A percentile compares a stretch with the other conserved stretches of the same genome.
phyloP scores from a whole-genome alignment of 2,113 vertebrate species.

The Hemiscyllium ocellatum region DNA sequence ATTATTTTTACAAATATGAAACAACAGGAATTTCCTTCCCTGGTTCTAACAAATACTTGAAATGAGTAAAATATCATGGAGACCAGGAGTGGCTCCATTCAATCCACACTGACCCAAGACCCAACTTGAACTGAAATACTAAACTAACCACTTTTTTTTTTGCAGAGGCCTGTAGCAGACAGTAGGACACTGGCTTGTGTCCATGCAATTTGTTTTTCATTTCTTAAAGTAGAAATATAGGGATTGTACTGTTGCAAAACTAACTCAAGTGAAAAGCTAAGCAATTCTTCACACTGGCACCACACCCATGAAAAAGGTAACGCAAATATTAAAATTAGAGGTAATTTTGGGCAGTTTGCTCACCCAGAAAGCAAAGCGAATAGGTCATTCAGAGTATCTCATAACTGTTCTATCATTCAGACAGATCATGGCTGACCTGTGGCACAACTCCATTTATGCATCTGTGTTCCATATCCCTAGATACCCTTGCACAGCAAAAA shows the following conservation, averaged over 20 bases:
- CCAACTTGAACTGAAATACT: neutral
- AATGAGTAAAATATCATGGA: neutral
- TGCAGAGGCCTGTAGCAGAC: neutral
- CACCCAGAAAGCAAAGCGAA: neutral
- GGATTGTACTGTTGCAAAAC: neutral
- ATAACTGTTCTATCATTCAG: neutral
- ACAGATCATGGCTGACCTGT: neutral
- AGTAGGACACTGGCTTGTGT: neutral
- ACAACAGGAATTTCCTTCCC: neutral
- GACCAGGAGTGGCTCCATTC: neutral
- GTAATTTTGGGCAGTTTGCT: neutral
- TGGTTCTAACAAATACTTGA: neutral
- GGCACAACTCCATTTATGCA: neutral
- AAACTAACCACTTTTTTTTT: neutral
- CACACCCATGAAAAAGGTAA: neutral
- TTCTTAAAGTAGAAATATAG: neutral
- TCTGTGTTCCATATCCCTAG: neutral
- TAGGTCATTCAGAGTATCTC: neutral
- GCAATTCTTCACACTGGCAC: neutral
- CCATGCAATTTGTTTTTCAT: neutral
- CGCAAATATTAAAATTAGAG: neutral
- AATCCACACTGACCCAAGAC: neutral
- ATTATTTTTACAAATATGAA: neutral
- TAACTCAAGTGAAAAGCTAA: neutral
- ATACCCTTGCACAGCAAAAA: neutral